These are phyloP conservation scores for Phyllostomus discolor DNA, from an alignment of 2,113 vertebrate species.

Conservation along the genomic window DNA sequence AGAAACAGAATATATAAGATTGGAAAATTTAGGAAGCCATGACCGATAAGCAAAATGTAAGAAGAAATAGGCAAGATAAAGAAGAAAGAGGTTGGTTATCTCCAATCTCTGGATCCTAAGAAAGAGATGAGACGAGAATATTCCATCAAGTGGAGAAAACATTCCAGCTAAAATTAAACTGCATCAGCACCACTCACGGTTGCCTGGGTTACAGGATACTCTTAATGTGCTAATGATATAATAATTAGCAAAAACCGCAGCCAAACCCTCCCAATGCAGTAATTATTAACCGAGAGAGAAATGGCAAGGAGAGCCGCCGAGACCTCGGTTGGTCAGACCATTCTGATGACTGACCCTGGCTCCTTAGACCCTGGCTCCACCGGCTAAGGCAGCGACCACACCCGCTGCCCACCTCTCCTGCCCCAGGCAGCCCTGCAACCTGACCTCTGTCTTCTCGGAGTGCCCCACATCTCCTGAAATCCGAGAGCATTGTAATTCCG, in stretches of 20 bases:
- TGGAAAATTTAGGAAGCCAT: background rate
- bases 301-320: background rate
- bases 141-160: background rate
- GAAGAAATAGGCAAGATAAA: background rate
- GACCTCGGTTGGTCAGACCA: background rate
- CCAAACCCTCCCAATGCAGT: background rate
- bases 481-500: background rate
- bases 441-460: background rate
- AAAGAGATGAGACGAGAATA: background rate
- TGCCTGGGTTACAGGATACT: background rate
- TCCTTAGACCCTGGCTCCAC: background rate
- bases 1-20: background rate
- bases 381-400: accelerated
- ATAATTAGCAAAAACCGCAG: background rate
- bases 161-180: background rate
- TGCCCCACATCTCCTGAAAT: background rate
- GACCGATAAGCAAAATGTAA: background rate
- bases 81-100: background rate
- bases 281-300: background rate
- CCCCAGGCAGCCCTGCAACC: background rate
- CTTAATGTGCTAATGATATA: background rate
- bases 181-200: background rate
- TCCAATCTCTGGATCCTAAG: background rate
- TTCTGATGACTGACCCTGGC: background rate
- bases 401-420: accelerated